Percentiles rank a stretch among this genome's conserved stretches.
Conservation (phyloP, 2,113 vertebrate species). For the Bubalus kerabau region DNA sequence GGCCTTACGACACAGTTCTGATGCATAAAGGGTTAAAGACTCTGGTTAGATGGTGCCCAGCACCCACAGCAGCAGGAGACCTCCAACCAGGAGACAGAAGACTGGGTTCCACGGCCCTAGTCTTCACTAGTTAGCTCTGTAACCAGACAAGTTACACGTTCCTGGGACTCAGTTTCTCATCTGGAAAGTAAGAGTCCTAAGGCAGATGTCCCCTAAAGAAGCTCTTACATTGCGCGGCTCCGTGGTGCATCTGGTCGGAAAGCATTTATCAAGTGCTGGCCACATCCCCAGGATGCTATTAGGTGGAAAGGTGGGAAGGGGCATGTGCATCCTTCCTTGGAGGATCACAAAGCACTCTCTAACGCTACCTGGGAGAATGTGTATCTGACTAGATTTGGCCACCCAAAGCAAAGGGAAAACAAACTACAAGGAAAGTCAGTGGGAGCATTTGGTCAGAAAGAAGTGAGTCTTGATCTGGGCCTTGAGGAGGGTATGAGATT, state of each 20-base stretch:
- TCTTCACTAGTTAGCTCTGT: background rate
- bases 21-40: background rate
- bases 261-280: background rate
- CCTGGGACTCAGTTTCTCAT: background rate
- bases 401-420: background rate
- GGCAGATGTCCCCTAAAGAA: background rate
- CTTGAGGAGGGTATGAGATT: background rate
- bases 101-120: background rate
- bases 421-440: background rate
- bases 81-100: background rate
- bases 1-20: background rate
- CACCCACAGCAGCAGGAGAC: background rate
- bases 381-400: background rate
- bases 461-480: background rate
- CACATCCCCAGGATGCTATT: background rate
- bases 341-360: accelerated
- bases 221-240: background rate
- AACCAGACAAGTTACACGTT: background rate
- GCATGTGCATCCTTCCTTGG: background rate
- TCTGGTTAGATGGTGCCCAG: too few relatives aligned
- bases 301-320: background rate
- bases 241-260: background rate
- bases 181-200: background rate
- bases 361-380: accelerated
- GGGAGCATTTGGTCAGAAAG: background rate